Percentiles rank a stretch among this genome's conserved stretches.
Evolutionary conservation across 1,140 invertebrate genomes (phyloP).

Genomic region (Brachionus calyciflorus): DNA sequence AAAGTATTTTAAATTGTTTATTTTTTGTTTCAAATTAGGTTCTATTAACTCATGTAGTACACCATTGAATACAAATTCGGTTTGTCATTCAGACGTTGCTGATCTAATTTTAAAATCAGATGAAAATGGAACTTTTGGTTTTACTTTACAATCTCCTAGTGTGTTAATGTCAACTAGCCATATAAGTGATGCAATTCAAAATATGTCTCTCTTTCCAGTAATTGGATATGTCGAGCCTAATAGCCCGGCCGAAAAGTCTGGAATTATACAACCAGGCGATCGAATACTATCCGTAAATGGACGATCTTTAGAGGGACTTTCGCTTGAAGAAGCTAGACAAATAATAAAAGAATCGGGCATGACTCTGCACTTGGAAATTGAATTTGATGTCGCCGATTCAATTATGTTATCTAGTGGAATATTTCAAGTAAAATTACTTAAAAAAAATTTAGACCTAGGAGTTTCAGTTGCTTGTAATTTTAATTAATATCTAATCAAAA

Average conservation of each 20-base stretch:
- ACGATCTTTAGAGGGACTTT: slow-evolving; percentile 60
- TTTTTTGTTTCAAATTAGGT: background rate
- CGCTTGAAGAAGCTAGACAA: slow-evolving; percentile 62
- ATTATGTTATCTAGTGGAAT: slow-evolving; percentile 83
- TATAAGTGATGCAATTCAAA: background rate
- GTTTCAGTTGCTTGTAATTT: slow-evolving; percentile 75
- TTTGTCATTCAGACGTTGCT: slow-evolving; percentile 69
- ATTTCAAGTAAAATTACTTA: slow-evolving; percentile 81
- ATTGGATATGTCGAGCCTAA: slow-evolving; percentile 68
- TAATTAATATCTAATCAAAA: background rate
- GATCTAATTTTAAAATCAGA: slow-evolving; percentile 68
- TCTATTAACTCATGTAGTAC: slow-evolving; percentile 45
- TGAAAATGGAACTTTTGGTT: slow-evolving; percentile 59
- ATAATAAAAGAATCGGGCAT: slow-evolving; percentile 62
- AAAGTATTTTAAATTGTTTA: background rate
- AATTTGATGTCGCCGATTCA: slow-evolving; percentile 88
- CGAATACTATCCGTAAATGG: slow-evolving; percentile 78
- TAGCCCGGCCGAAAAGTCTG: slow-evolving; percentile 72
- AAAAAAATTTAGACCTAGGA: slow-evolving; percentile 73
- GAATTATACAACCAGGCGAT: slow-evolving; percentile 77
- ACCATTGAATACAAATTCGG: slow-evolving; percentile 56
- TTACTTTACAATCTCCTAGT: slow-evolving; percentile 57
- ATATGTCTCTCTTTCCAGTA: slow-evolving; percentile 57
- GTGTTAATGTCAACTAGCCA: background rate
- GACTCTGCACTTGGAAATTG: slow-evolving; percentile 66